Base-by-base conservation (phyloP, 2,888 invertebrate genomes). In the Agrochola lota region DNA sequence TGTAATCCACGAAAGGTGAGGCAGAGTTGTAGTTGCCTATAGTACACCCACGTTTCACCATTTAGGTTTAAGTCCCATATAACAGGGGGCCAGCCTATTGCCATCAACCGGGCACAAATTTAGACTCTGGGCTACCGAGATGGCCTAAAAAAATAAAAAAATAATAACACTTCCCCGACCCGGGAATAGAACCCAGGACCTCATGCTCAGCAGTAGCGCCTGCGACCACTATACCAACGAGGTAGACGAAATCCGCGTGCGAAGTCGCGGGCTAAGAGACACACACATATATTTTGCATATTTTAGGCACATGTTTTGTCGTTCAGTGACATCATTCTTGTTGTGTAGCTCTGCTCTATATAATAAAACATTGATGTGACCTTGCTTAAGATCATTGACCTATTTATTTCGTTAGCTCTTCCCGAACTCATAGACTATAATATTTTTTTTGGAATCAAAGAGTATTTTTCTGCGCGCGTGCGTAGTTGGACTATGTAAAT, bases 391-490 rank as follows among this genome's bases (percentile, higher is more conserved):
- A 30, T 1, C 52, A 52, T 30, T 79, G 71, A 60, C 30, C 43
- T 30, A 23, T 43, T 43, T 52, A 55, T 74, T 6, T 60, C 11
- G 11, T 15, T 43, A n/a, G 49, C 26, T 60, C 43, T n/a, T 52
- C 59, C 59, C 80, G 26, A 59, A 59, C 35, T 15, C 49, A 78
- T 23, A 40, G 35, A 77, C 69, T 59, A 78, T 20, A 17, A n/a
- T 49, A 17, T 57, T 49, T 40, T 78, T 8, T 46, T 63, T 63
- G 30, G n/a, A 23, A 63, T 20, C 52, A 55, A 55, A 52, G 12
- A 30, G 15, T 55, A 9, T 40, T 40, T 26, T 72, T 23, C 4
- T 26, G n/a, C 15, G 64, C 52, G n/a, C 15, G 7, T 62, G 77
- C 26, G 40, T 62, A 43, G 23, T 23, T 15, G 4, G 20, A 23